phyloP scores from a whole-genome alignment of 2,888 invertebrate genomes.

The Emmelina monodactyla region DNA sequence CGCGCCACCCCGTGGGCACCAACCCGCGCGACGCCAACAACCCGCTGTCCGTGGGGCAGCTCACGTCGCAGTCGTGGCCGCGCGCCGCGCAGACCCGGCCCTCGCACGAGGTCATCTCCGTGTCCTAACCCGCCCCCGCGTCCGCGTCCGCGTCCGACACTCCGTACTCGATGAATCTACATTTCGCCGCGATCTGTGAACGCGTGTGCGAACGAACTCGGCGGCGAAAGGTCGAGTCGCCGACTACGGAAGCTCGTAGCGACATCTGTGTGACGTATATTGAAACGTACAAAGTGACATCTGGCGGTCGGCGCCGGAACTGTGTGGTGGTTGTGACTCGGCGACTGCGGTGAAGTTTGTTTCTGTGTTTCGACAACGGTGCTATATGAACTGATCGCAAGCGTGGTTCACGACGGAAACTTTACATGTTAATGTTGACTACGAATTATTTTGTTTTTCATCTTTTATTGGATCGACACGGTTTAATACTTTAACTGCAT shows the following conservation, averaged over 20 bases:
- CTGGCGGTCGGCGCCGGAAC: constrained; percentile 27
- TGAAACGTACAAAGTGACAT: constrained; percentile 25
- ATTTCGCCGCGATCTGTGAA: no score
- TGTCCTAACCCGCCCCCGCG: no score
- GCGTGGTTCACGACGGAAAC: neutral
- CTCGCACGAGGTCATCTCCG: constrained; percentile 56
- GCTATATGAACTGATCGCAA: constrained; percentile 23
- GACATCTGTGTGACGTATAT: constrained; percentile 22
- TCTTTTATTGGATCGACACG: constrained; percentile 35
- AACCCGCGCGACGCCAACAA: constrained; percentile 93
- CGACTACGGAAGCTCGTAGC: constrained; percentile 15
- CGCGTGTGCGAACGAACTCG: constrained; percentile 7
- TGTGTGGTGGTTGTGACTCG: constrained; percentile 40
- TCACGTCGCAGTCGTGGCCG: constrained; percentile 75
- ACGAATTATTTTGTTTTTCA: constrained; percentile 15
- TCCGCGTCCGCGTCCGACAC: no score
- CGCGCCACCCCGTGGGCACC: constrained; percentile 84
- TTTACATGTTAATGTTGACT: neutral
- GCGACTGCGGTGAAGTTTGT: neutral
- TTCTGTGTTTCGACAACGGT: neutral
- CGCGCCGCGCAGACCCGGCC: constrained; percentile 42
- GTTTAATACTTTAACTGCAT: constrained; percentile 18
- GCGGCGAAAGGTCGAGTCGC: constrained; percentile 2
- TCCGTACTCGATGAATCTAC: no score
- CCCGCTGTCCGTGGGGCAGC: constrained; percentile 88